Evolutionary conservation across 2,888 invertebrate species (phyloP).

Genomic region (Ichneumoninae sp.): DNA sequence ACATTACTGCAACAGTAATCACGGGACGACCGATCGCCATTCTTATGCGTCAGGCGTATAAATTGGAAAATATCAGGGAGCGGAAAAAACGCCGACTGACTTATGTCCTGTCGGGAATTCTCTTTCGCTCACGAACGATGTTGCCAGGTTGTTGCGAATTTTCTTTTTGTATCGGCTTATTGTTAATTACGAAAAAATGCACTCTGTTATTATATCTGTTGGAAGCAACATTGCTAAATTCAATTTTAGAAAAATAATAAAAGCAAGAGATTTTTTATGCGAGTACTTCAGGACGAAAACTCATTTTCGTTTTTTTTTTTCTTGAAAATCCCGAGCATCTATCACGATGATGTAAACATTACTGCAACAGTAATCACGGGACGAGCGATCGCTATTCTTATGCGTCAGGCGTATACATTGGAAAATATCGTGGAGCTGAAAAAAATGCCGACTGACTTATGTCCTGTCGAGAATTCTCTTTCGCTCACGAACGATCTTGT

Average conservation of each 20-base stretch:
- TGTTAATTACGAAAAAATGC: background rate
- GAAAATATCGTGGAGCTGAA: background rate
- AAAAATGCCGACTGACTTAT: background rate
- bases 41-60: conserved; percentile 4
- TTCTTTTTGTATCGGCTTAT: background rate
- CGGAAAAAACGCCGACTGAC: background rate
- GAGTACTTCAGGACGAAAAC: background rate
- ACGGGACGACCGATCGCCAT: conserved; percentile 20
- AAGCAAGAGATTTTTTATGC: background rate
- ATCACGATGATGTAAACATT: conserved; percentile 60
- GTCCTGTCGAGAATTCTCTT: background rate
- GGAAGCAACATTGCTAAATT: background rate
- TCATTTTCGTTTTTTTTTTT: background rate
- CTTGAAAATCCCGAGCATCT: conserved; percentile 9
- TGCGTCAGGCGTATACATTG: conserved; percentile 1
- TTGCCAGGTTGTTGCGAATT: background rate
- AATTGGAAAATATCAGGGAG: background rate
- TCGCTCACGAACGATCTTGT: background rate
- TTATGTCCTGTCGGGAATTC: background rate
- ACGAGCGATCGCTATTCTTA: conserved; percentile 23
- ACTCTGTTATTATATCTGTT: background rate
- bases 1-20: conserved; percentile 39
- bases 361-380: conserved; percentile 25
- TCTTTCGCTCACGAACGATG: background rate
- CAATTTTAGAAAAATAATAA: background rate